Percentiles rank a stretch among this genome's conserved stretches.
Conservation (phyloP, 2,113 vertebrate species). For the Cyanistes caeruleus region DNA sequence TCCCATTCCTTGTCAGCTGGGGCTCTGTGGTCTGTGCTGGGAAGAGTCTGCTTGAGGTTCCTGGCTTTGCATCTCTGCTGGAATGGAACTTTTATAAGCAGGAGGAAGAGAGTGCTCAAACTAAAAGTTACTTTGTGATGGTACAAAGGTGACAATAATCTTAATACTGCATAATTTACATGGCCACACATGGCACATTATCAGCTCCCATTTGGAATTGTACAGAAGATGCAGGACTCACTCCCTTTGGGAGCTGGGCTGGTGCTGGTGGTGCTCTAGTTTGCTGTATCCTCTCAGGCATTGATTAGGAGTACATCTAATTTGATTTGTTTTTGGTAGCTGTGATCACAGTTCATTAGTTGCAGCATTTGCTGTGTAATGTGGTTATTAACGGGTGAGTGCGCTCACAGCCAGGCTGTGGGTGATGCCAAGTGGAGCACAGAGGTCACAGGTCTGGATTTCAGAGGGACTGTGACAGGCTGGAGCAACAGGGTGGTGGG, state of each 20-base stretch:
- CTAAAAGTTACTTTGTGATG: neutral
- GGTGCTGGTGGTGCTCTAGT: neutral
- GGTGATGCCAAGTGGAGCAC: neutral
- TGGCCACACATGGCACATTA: fast-evolving
- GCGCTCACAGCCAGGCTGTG: fast-evolving
- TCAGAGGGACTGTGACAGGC: fast-evolving
- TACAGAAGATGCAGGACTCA: fast-evolving
- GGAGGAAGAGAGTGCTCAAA: neutral
- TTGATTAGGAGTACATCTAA: neutral
- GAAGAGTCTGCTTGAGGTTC: neutral
- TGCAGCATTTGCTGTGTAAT: neutral
- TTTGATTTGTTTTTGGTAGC: neutral
- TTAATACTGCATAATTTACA: neutral
- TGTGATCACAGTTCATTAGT: neutral
- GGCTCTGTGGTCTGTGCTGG: neutral
- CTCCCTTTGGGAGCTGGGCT: neutral
- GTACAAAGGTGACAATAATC: neutral
- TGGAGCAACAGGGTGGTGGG: neutral
- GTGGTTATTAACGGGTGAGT: neutral
- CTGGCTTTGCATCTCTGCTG: neutral
- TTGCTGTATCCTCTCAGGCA: neutral
- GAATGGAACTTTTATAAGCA: neutral
- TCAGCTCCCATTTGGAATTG: neutral
- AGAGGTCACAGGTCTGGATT: neutral
- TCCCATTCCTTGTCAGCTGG: neutral